Conservation (phyloP, 1,140 invertebrate species). For the Cheumatopsyche charites region DNA sequence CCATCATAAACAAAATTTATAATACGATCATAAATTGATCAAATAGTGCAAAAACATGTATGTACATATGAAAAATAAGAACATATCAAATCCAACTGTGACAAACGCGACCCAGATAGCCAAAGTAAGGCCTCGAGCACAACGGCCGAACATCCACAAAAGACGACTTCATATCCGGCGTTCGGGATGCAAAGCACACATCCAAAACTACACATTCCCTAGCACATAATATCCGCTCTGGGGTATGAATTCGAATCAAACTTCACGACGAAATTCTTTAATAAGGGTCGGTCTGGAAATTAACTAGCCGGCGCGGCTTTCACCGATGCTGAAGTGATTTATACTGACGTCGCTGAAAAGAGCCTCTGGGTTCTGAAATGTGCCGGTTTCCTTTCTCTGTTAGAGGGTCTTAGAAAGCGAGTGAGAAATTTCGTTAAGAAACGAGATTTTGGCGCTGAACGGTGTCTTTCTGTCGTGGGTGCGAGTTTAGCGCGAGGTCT, state of each 20-base stretch:
- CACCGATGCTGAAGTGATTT: conserved; percentile 19
- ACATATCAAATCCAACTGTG: no score
- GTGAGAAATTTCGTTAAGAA: conserved; percentile 18
- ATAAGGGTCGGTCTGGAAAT: background rate
- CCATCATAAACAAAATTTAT: no score
- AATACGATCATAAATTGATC: no score
- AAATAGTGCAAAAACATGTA: no score
- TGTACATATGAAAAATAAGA: no score
- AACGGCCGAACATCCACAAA: no score
- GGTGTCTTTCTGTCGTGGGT: no score
- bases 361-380: background rate
- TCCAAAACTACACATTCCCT: background rate
- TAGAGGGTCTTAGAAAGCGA: no score
- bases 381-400: background rate
- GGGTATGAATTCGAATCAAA: background rate
- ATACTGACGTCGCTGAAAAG: background rate
- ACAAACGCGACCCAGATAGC: no score
- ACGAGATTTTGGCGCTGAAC: background rate
- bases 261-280: conserved; percentile 4
- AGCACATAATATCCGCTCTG: background rate
- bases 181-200: conserved; percentile 14
- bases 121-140: no score
- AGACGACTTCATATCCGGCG: conserved; percentile 2
- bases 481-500: no score
- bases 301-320: conserved; percentile 8